Conservation (phyloP, 2,113 vertebrate species). For the Rhagologus leucostigma region DNA sequence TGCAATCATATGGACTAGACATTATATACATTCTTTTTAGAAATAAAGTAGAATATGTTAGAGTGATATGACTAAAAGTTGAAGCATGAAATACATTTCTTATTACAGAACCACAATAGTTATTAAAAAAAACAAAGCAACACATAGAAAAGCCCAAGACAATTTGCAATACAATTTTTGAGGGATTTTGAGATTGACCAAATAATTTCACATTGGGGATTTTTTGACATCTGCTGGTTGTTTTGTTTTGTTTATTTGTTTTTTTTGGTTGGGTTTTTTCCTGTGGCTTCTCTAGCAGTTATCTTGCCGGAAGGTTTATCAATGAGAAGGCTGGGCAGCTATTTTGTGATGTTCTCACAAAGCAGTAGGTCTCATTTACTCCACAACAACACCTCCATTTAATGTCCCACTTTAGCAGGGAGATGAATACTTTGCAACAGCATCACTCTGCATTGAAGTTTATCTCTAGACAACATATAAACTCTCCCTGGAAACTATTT, state of each 20-base stretch:
- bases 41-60: not conserved
- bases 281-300: not conserved
- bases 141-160: not conserved
- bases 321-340: not conserved
- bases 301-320: not conserved
- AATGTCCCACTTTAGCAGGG: not conserved
- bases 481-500: slow-evolving; percentile 11
- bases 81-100: not conserved
- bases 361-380: not conserved
- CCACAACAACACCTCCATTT: not conserved
- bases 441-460: not conserved
- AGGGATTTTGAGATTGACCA: not conserved
- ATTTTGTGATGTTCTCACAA: not conserved
- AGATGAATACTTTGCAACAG: not conserved
- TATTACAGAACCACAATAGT: not conserved
- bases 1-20: not conserved
- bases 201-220: not conserved
- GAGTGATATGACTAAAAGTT: not conserved
- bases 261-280: not conserved
- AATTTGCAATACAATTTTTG: not conserved
- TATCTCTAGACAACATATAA: not conserved
- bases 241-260: not conserved
- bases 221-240: not conserved
- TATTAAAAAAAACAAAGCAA: not conserved
- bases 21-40: not conserved